These are phyloP conservation scores for Sesia apiformis DNA, from an alignment of 2,888 invertebrate genomes.

Conservation along the genomic window DNA sequence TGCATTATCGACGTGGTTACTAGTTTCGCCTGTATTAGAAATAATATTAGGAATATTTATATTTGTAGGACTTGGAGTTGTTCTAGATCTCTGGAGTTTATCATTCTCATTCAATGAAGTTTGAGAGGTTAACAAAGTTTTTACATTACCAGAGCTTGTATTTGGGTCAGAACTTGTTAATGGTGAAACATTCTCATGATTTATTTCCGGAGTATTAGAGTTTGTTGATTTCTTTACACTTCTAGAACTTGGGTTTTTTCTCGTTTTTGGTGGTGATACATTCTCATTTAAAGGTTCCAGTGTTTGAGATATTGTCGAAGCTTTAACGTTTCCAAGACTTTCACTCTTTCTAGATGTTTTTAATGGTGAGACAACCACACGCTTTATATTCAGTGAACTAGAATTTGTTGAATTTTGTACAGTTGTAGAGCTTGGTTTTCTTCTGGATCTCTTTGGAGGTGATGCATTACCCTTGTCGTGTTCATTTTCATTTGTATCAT, in stretches of 20 bases:
- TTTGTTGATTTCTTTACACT: neutral
- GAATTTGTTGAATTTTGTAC: too few relatives aligned
- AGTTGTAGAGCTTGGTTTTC: slow-evolving; percentile 6
- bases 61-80: too few relatives aligned
- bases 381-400: too few relatives aligned
- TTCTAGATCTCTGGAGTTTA: too few relatives aligned
- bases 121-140: too few relatives aligned
- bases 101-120: too few relatives aligned
- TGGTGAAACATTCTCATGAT: slow-evolving; percentile 1
- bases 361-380: neutral
- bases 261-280: neutral
- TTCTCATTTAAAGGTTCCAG: neutral
- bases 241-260: neutral
- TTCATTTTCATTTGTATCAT: slow-evolving; percentile 2
- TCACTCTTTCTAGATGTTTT: neutral
- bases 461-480: slow-evolving; percentile 29
- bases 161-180: neutral
- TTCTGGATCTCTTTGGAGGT: slow-evolving; percentile 46
- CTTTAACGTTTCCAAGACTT: neutral
- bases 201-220: neutral
- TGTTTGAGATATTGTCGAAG: too few relatives aligned
- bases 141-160: too few relatives aligned
- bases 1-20: too few relatives aligned
- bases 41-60: too few relatives aligned
- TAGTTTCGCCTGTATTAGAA: too few relatives aligned